Base-by-base conservation (phyloP, 2,888 invertebrate species). In the Phyllotreta cruciferae region DNA sequence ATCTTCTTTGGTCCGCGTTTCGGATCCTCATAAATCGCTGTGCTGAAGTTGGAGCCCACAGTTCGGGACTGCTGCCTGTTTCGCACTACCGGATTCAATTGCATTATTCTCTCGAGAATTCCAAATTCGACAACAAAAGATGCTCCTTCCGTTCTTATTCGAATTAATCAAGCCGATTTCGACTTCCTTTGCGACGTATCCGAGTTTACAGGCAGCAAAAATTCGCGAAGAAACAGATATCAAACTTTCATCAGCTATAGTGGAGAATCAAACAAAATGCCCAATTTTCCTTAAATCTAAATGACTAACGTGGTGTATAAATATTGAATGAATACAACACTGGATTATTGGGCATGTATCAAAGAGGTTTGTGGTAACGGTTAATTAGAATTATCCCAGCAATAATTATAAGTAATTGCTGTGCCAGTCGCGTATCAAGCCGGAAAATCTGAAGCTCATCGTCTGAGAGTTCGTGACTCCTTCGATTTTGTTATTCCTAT, bases 401-500 rank as follows among this genome's bases (percentile, higher is more conserved):
- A 56, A 50, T 56, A 62, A 47, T 55, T 56, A 42, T 62, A 62
- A 56, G 52, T 62, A 52, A 56, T 56, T 47, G 45, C 53, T n/a
- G 34, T 54, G 11, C 49, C 39, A 47, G 38, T 7, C 38, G 49
- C 42, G 38, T 63, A 66, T 66, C 63, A 37, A n/a, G n/a, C 35
- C 55, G 34, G 57, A 50, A 53, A 61, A 60, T 63, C 61, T 61
- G 50, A 37, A 62, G 39, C 44, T 58, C 50, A 61, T 62, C 50
- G 47, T 24, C 24, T 24, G 24, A 62, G 60, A 60, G 63, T 66
- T 66, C 67, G 66, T 66, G 68, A 70, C 67, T 66, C 65, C 62
- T 64, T 60, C 55, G 61, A 64, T 69, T 70, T 69, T 69, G 66
- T 68, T 67, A 69, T 69, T 65, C 68, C 50, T 68, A 63, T 68